phyloP scores from a whole-genome alignment of 2,797 vertebrate species.

The Knipowitschia caucasica region DNA sequence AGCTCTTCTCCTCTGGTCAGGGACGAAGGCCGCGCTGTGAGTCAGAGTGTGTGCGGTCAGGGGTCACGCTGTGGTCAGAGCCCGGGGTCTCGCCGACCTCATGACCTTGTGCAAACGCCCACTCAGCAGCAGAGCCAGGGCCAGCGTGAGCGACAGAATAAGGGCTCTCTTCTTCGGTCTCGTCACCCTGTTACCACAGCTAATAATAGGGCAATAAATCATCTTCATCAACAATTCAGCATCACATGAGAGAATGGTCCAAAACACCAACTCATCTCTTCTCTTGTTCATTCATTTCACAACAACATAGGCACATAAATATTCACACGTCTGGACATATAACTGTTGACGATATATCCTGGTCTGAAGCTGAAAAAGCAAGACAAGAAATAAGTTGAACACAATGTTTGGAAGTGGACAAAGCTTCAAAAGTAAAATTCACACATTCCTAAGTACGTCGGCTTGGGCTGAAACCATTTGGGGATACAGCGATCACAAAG shows the following conservation, averaged over 20 bases:
- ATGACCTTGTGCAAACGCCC: constrained; percentile 65
- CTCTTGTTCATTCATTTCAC: not conserved
- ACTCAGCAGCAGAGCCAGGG: constrained; percentile 71
- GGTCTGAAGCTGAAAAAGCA: too few species aligned
- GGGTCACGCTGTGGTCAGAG: constrained; percentile 63
- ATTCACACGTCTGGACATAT: too few species aligned
- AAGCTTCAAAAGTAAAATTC: too few species aligned
- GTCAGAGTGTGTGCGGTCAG: constrained; percentile 55
- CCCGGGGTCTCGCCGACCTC: constrained; percentile 46
- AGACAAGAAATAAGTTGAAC: too few species aligned
- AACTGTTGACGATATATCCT: too few species aligned
- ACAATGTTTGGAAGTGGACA: too few species aligned
- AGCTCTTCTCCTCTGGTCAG: constrained; percentile 31
- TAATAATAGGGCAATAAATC: constrained; percentile 73
- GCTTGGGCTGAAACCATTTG: too few species aligned
- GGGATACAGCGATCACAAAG: too few species aligned
- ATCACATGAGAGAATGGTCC: constrained; percentile 60
- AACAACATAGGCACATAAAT: not conserved
- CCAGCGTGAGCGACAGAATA: constrained; percentile 71
- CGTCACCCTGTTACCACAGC: constrained; percentile 50
- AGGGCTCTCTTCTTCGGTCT: constrained; percentile 58
- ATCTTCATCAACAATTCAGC: constrained; percentile 55
- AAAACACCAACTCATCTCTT: constrained; percentile 22
- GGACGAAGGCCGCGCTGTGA: constrained; percentile 52
- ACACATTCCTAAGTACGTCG: too few species aligned